Base-by-base conservation (phyloP, 2,113 vertebrate species). In the Hydrolagus affinis region DNA sequence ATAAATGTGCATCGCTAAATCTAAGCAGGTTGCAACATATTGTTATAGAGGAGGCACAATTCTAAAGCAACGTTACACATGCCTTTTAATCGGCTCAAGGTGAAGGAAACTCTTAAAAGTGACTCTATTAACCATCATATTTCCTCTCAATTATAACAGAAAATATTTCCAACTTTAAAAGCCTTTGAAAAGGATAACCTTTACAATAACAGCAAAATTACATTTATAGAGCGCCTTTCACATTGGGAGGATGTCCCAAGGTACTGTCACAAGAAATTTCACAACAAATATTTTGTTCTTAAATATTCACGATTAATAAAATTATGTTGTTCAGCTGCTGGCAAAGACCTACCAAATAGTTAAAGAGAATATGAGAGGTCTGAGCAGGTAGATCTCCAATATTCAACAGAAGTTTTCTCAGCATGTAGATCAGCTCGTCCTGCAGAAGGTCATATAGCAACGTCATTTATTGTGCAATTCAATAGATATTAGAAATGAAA, bases 361-460 rank as follows among this genome's bases (percentile, higher is more conserved):
- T 99, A 90, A 99, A 99, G 28, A 99, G 95, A 88, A 99, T 99
- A 71, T 99, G 98, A 80, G 98, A 99, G 0, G 98, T 98, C 90
- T 99, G 98, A 3, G 98, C 97, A 32, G 98, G 97, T 60, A 99
- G 95, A 87, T 99, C 98, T 87, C 98, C 97, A 0, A 98, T 98
- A 86, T 98, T 99, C 88, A 99, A 89, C 86, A 98, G 92, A 85
- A 99, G 95, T 88, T 99, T 99, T 87, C 97, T 95, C 69, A 99
- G 89, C 97, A 99, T 98, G 90, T 97, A 99, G 93, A 99, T 99
- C 86, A 99, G 89, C 86, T 99, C 97, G 80, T 99, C 98, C 98
- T 99, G 89, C 6, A 91, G 90, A 62, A 89, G 86, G 15, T 69
- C 25, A 30, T 17, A 44, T 15, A 25, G 32, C 71, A 60, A 80